A percentile compares a stretch with the other conserved stretches of the same genome.
phyloP scores from a whole-genome alignment of 1,140 invertebrate genomes.

The Caerostris darwini region DNA sequence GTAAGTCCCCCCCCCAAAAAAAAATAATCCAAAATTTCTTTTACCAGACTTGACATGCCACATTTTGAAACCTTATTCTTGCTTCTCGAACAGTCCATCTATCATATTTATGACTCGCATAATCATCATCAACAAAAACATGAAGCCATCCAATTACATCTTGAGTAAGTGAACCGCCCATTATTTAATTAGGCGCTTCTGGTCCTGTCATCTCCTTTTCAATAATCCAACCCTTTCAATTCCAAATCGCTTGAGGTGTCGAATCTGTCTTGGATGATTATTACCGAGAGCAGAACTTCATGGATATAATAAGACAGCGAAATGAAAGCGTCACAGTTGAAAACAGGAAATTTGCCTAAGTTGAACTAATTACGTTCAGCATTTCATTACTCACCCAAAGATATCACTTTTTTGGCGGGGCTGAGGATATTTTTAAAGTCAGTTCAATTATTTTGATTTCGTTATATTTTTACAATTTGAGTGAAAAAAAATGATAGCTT shows the following conservation, averaged over 20 bases:
- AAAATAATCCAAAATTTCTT: not conserved
- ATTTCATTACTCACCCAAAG: not conserved
- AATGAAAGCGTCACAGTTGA: conserved; percentile 21
- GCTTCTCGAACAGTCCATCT: not conserved
- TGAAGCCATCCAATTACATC: conserved; percentile 27
- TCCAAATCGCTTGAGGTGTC: conserved; percentile 10
- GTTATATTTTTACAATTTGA: too few relatives aligned
- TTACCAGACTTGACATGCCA: not conserved
- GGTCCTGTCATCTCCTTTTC: conserved; percentile 53
- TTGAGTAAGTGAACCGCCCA: conserved; percentile 34
- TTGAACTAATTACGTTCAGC: conserved; percentile 32
- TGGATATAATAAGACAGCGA: conserved; percentile 6
- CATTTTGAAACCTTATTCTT: not conserved
- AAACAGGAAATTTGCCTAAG: conserved; percentile 50
- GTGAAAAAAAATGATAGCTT: too few relatives aligned
- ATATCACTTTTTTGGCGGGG: not conserved
- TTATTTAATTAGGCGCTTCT: conserved; percentile 37
- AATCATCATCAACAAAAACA: conserved; percentile 5
- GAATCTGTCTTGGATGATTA: conserved; percentile 41
- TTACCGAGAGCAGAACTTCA: not conserved
- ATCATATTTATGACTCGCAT: not conserved
- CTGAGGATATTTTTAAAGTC: not conserved
- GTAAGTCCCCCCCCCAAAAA: too few relatives aligned
- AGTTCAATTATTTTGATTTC: too few relatives aligned
- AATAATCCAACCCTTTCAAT: conserved; percentile 35